Conservation (phyloP, 92 coral and sea anemone genomes). For the Diadumene lineata region DNA sequence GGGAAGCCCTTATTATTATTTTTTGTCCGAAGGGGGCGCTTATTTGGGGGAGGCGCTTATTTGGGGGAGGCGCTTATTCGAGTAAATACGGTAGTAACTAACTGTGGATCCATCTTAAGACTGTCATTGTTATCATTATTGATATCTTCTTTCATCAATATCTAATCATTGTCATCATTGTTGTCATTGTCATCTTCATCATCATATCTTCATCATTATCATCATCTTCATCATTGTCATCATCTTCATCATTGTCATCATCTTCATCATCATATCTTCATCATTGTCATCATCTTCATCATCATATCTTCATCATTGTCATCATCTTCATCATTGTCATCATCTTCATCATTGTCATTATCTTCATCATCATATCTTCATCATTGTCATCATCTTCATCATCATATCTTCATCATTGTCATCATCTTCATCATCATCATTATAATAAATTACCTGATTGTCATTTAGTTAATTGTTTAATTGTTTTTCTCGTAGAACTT, state of each 20-base stretch:
- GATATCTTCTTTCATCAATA: no score
- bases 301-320: neutral
- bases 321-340: neutral
- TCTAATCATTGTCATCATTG: neutral
- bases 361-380: neutral
- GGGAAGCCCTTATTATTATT: no score
- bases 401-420: neutral
- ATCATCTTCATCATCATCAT: no score
- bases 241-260: neutral
- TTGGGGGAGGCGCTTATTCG: constrained; percentile 64
- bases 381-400: neutral
- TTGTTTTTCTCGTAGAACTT: constrained; percentile 65
- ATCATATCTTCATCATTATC: neutral
- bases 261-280: neutral
- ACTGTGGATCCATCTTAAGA: no score
- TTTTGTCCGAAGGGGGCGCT: no score
- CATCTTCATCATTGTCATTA: neutral
- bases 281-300: neutral
- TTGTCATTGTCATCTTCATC: neutral
- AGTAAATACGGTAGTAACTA: constrained; percentile 51
- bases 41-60: no score
- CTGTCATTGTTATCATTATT: no score
- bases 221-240: neutral
- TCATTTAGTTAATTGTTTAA: no score
- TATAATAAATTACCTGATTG: neutral